Base-by-base conservation (phyloP, 2,888 invertebrate species). In the Melinopterus prodromus region DNA sequence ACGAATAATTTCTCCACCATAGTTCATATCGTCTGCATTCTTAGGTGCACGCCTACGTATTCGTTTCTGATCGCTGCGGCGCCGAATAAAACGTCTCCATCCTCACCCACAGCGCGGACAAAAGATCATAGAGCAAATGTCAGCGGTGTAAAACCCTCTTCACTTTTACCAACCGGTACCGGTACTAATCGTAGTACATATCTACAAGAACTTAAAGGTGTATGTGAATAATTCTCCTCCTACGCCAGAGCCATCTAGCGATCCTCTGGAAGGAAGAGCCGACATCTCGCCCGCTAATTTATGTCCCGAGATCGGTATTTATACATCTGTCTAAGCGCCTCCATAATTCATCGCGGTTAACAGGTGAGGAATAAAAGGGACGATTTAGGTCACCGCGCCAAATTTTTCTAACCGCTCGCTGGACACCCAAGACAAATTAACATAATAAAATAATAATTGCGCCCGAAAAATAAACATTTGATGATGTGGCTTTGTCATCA, bases 281-380 rank as follows among this genome's bases (percentile, higher is more conserved):
- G 74, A n/a, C 36, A n/a, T 78, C 78, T 70, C 80, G 76, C 53
- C 76, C 53, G 79, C 78, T 87, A 87, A 88, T 88, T 88, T 88
- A 88, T 88, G 82, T 86, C 82, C 84, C 84, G 84, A 85, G 85
- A 86, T 86, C 85, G 84, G 85, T 87, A 88, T 88, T 88, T 87
- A 87, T 87, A 88, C 87, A 87, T 87, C 85, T 87, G 87, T 85
- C 84, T 74, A 36, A 74, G 35, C 74, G 74, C n/a, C 16, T 35
- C 74, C 37, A 74, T 74, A 36, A 36, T 35, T 74, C 74, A 74
- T 74, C 74, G 36, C n/a, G 36, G 26, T 37, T 37, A 74, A 74
- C 74, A 74, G 74, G 74, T 74, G 74, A 74, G 37, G 53, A 74
- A 74, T 74, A 74, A 74, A 37, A 74, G 74, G 35, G 35, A 35